Percentiles rank a stretch among this genome's conserved stretches.
Conservation (phyloP, 1,140 invertebrate species). For the Apis laboriosa region DNA sequence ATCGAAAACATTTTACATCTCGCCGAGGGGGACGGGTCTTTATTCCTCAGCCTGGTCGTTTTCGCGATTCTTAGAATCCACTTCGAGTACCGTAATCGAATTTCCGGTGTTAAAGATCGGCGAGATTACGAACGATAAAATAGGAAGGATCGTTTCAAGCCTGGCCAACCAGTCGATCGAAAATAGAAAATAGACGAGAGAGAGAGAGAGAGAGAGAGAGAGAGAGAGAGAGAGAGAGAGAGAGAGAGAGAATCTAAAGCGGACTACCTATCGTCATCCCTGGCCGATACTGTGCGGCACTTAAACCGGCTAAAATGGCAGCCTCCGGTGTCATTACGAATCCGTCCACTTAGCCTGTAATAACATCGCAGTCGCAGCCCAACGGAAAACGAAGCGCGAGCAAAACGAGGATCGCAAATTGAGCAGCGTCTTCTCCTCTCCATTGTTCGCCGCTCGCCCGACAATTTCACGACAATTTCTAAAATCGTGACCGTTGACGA, state of each 20-base stretch:
- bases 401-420: slow-evolving; percentile 51
- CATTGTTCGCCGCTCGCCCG: too few relatives aligned
- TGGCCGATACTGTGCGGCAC: slow-evolving; percentile 69
- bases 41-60: neutral
- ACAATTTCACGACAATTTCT: too few relatives aligned
- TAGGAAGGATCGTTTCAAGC: neutral
- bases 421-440: slow-evolving; percentile 1
- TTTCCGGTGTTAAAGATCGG: neutral
- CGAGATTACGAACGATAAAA: neutral
- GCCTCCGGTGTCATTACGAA: slow-evolving; percentile 72
- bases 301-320: slow-evolving; percentile 69
- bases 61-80: neutral
- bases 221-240: neutral
- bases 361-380: slow-evolving; percentile 65
- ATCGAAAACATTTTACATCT: neutral
- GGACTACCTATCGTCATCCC: slow-evolving; percentile 59
- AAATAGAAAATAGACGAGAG: neutral
- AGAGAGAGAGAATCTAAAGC: slow-evolving; percentile 16
- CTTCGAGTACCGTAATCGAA: neutral
- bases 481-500: neutral
- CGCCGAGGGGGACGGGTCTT: too few relatives aligned
- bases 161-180: too few relatives aligned
- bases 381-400: slow-evolving; percentile 65
- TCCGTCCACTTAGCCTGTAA: slow-evolving; percentile 69
- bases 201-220: neutral